Conservation (phyloP, 2,113 vertebrate genomes). For the Chlamydotis undulata region DNA sequence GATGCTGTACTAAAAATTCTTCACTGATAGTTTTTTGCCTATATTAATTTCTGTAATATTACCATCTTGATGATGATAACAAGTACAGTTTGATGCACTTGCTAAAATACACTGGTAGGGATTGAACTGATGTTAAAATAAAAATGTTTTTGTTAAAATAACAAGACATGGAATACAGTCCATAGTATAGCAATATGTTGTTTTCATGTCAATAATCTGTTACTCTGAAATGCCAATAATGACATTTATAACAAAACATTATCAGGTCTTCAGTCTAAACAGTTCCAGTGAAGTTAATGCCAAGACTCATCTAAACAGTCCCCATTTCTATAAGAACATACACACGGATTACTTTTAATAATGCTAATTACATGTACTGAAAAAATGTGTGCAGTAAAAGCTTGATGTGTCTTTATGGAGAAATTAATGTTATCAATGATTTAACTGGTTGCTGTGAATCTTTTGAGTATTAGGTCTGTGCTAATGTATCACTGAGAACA, state of each 20-base stretch:
- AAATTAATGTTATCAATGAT: not conserved
- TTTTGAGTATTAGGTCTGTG: not conserved
- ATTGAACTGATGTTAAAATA: not conserved
- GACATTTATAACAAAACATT: not conserved
- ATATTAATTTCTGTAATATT: not conserved
- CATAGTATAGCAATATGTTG: not conserved
- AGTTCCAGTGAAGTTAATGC: not conserved
- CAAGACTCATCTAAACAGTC: not conserved
- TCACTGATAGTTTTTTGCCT: not conserved
- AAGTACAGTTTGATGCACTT: not conserved
- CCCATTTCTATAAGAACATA: not conserved
- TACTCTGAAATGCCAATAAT: not conserved
- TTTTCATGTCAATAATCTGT: not conserved
- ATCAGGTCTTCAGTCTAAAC: not conserved
- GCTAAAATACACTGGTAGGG: not conserved
- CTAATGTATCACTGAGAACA: not conserved
- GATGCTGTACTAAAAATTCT: not conserved
- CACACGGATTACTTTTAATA: not conserved
- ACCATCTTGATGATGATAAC: not conserved
- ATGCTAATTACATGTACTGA: not conserved
- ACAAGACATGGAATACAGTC: not conserved
- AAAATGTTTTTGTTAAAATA: not conserved
- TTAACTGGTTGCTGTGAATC: not conserved
- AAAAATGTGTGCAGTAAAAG: not conserved
- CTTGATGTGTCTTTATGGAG: not conserved